These are phyloP conservation scores for Diachrysia chrysitis DNA, from an alignment of 2,888 invertebrate species.

Conservation along the genomic window DNA sequence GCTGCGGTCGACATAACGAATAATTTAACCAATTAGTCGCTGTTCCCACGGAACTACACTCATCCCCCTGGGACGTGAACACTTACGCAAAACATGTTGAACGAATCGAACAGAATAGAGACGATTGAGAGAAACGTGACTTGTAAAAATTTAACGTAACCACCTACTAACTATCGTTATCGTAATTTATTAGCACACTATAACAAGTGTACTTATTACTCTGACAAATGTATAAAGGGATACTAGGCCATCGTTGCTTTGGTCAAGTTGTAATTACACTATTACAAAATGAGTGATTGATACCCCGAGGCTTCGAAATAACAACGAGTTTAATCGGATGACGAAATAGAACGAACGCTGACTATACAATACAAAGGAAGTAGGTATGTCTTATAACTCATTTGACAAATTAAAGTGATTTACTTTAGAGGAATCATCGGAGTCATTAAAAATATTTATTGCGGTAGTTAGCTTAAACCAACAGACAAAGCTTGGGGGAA, in stretches of 20 bases:
- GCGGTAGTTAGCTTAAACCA: conserved; percentile 83
- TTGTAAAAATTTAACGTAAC: conserved; percentile 11
- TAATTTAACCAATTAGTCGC: conserved; percentile 82
- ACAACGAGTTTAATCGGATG: conserved; percentile 13
- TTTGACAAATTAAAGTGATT: conserved; percentile 52
- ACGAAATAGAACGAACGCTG: conserved; percentile 18
- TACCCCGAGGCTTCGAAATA: conserved; percentile 26
- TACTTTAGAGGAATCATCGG: conserved; percentile 74
- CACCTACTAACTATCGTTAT: conserved; percentile 1
- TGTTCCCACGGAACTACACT: conserved; percentile 80
- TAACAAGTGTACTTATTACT: conserved; percentile 13
- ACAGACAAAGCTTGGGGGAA: conserved; percentile 78
- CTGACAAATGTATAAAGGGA: conserved; percentile 17
- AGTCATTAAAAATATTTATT: conserved; percentile 85
- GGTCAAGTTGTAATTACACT: conserved; percentile 18
- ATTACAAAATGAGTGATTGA: conserved; percentile 25
- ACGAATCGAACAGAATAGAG: conserved; percentile 46
- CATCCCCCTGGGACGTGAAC: conserved; percentile 76
- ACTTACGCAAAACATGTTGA: conserved; percentile 60
- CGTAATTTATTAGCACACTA: conserved; percentile 10
- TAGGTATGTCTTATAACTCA: conserved; percentile 21
- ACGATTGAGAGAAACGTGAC: conserved; percentile 31
- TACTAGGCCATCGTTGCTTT: conserved; percentile 17
- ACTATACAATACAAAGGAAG: conserved; percentile 8
- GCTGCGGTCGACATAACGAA: conserved; percentile 69